phyloP scores from a whole-genome alignment of 2,797 vertebrate genomes.

The Notoglanidium macrostoma region DNA sequence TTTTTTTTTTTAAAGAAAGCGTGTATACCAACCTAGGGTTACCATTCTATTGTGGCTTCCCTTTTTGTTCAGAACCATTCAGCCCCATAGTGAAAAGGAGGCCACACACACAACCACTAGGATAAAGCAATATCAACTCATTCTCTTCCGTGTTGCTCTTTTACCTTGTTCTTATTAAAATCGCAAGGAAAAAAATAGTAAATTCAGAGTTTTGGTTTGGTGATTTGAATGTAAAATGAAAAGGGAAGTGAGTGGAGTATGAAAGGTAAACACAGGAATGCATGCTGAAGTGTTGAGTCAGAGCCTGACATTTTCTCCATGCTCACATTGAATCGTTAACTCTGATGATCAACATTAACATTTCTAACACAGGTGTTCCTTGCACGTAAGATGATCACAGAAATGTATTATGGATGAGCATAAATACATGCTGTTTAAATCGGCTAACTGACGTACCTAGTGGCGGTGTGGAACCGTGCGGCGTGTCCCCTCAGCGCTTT shows the following conservation, averaged over 20 bases:
- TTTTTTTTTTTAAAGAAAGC: too few species aligned
- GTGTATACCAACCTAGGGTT: too few species aligned
- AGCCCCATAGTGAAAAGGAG: background rate
- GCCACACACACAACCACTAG: too few species aligned
- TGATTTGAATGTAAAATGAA: background rate
- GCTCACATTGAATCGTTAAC: background rate
- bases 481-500: slow-evolving; percentile 61
- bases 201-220: background rate
- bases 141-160: background rate
- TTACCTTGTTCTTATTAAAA: background rate
- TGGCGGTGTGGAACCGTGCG: slow-evolving; percentile 64
- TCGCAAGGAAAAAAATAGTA: background rate
- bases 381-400: background rate
- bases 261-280: background rate
- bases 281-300: background rate
- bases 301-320: background rate
- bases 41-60: too few species aligned
- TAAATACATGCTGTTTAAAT: background rate
- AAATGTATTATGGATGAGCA: background rate
- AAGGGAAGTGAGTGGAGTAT: background rate
- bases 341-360: background rate
- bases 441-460: slow-evolving; percentile 58
- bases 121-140: background rate
- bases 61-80: background rate
- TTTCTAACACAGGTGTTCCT: background rate